Evolutionary conservation across 2,113 vertebrate genomes (phyloP), one percentile per base, ranked within the genome.

Genomic region (Podilymbus podiceps): DNA sequence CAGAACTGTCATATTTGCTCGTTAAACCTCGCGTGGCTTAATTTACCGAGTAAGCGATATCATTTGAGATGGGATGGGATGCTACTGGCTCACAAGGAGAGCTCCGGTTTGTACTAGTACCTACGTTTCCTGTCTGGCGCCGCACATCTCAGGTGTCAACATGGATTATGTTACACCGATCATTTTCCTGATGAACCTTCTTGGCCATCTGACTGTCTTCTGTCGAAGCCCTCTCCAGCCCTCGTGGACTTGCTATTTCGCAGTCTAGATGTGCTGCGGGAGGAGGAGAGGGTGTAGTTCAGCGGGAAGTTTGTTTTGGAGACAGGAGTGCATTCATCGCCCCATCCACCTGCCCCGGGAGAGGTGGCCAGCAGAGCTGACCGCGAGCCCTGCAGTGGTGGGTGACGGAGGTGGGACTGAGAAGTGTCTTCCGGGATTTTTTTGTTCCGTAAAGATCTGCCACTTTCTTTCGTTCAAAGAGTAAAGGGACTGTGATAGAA

Each of bases 61-160:
- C 16, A 25, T 50, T 62, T 58, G 49, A 27, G 60, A 33, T 77
- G 28, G 59, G 67, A 15, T 69, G 50, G 56, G 83, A 79, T 75
- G 50, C 64, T 49, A 2, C 35, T 56, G 81, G 53, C 40, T 47
- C 19, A 44, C 22, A 53, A 59, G 40, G 46, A 59, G 31, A 64
- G 21, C 59, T 77, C 52, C 15, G 4, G 9, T 55, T 59, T 47
- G 25, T 33, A 31, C 15, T 31, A 3, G 18, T 10, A 22, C 31
- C 64, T 53, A 40, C 2, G 2, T 28, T 40, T 42, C 12, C 50
- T 68, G 35, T 17, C 33, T 19, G 11, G 63, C 33, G 28, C 40
- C 14, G 16, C n/a, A 5, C 38, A 5, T 28, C 63, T 42, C n/a
- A 1, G n/a, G 3, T 1, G 0, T 42, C 47, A 35, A 28, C 8